Evolutionary conservation across 2,113 vertebrate genomes (phyloP), one percentile per base, ranked within the genome.

Genomic region (Nothocercus julius): DNA sequence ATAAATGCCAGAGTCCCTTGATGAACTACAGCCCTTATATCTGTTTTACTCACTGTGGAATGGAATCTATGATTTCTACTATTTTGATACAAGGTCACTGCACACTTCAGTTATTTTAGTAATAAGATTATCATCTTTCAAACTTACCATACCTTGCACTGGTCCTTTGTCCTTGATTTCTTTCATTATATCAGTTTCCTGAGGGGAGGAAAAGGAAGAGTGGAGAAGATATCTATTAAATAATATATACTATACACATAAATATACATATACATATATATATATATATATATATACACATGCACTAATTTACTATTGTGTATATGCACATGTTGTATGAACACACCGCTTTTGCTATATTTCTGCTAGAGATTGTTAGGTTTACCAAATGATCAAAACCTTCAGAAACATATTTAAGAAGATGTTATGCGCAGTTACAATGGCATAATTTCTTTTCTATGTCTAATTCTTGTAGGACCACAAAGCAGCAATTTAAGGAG

Each of bases 121-220:
- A 49, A 77, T 28, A 18, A 38, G n/a, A 22, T 28, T 34, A 63
- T 38, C 7, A 62, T 47, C 32, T 76, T 83, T 76, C 56, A 90
- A 72, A 92, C 19, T 86, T 92, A 92, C 86, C 44, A 5, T 98
- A 98, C 98, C 98, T 98, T 98, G 98, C 54, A 98, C 98, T 80
- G 98, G 98, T 73, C 98, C 98, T 92, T 97, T 98, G 82, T 97
- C 87, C 85, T 96, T 97, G 34, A 98, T 98, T 98, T 98, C 98
- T 95, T 84, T 91, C 98, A 98, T 98, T 92, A 98, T 98, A 56
- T 97, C 95, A 0, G 96, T 98, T 97, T 98, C 98, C 98, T 98
- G 56, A 82, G 15, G 53, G 19, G 2, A 88, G 11, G 25, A 59
- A 45, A 89, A 64, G 18, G 15, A 83, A 28, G 51, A 91, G 32